Conservation (phyloP, 2,113 vertebrate species). For the Todiramphus chloris region DNA sequence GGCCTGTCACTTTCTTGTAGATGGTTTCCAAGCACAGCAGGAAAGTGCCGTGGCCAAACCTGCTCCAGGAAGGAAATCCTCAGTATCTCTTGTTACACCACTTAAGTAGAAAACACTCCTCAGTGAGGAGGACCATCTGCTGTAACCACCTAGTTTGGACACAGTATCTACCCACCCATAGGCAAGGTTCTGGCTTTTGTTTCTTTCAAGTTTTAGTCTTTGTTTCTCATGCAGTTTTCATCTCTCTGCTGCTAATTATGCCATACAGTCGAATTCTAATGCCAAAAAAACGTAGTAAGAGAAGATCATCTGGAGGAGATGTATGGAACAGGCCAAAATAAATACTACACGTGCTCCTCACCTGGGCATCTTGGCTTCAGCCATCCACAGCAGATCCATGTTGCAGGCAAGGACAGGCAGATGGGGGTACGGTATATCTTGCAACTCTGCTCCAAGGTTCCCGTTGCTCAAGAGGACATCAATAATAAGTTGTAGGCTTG, state of each 20-base stretch:
- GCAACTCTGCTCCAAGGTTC: slow-evolving; percentile 74
- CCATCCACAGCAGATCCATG: slow-evolving; percentile 98
- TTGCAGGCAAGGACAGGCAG: slow-evolving; percentile 94
- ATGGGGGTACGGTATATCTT: slow-evolving; percentile 82
- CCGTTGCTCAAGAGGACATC: slow-evolving; percentile 91
- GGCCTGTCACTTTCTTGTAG: slow-evolving; percentile 92
- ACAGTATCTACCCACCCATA: neutral
- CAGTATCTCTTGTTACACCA: slow-evolving; percentile 19
- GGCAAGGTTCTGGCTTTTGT: neutral
- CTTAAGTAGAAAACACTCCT: neutral
- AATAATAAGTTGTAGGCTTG: slow-evolving; percentile 89
- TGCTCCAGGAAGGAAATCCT: slow-evolving; percentile 49
- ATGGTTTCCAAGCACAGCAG: slow-evolving; percentile 91
- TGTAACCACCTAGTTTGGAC: neutral
- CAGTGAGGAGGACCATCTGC: neutral
- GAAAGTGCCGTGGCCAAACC: slow-evolving; percentile 96
- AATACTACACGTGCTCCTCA: slow-evolving; percentile 22
- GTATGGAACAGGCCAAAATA: neutral
- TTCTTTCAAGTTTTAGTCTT: neutral
- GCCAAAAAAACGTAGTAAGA: neutral
- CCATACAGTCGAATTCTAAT: neutral
- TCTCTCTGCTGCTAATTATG: neutral
- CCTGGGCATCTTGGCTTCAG: slow-evolving; percentile 95
- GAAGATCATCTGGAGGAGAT: neutral
- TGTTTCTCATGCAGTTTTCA: neutral